These are phyloP conservation scores for Paedocypris sp. DNA, from an alignment of 2,113 vertebrate genomes.

Conservation along the genomic window DNA sequence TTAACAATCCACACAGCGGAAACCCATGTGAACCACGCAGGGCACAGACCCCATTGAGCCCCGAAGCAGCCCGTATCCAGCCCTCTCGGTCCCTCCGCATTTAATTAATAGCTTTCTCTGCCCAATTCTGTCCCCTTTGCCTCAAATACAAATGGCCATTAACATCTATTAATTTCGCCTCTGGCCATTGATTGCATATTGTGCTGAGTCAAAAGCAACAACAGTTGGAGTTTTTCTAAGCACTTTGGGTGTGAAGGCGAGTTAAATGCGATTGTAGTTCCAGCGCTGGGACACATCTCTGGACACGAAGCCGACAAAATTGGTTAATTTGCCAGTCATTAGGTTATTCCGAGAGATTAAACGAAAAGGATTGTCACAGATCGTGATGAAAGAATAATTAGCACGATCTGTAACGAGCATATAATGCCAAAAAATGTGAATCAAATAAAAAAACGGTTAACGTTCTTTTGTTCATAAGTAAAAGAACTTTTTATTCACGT, in stretches of 20 bases:
- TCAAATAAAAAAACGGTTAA: too few species aligned
- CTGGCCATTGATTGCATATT: constrained; percentile 54
- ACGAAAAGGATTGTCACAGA: constrained; percentile 19
- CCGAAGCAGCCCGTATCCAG: constrained; percentile 32
- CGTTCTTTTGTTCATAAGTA: too few species aligned
- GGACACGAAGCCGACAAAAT: constrained; percentile 42
- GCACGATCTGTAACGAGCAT: too few species aligned
- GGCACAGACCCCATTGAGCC: constrained; percentile 40
- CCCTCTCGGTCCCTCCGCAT: constrained; percentile 41
- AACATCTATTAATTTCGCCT: constrained; percentile 68
- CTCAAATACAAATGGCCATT: constrained; percentile 62
- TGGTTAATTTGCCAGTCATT: constrained; percentile 48
- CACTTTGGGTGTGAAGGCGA: constrained; percentile 46
- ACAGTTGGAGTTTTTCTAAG: constrained; percentile 55
- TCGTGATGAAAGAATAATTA: not conserved
- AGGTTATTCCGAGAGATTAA: constrained; percentile 32
- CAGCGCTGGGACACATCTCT: constrained; percentile 51
- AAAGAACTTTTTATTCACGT: too few species aligned
- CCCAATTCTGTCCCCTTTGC: constrained; percentile 51
- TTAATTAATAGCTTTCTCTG: constrained; percentile 64
- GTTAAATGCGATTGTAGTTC: constrained; percentile 62
- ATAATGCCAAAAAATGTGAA: too few species aligned
- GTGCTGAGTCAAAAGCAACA: constrained; percentile 52
- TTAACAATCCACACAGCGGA: constrained; percentile 46
- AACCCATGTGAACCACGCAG: constrained; percentile 58